Evolutionary conservation across 2,888 invertebrate genomes (phyloP), one percentile per base, ranked within the genome.

Genomic region (Xiphydria camelus): DNA sequence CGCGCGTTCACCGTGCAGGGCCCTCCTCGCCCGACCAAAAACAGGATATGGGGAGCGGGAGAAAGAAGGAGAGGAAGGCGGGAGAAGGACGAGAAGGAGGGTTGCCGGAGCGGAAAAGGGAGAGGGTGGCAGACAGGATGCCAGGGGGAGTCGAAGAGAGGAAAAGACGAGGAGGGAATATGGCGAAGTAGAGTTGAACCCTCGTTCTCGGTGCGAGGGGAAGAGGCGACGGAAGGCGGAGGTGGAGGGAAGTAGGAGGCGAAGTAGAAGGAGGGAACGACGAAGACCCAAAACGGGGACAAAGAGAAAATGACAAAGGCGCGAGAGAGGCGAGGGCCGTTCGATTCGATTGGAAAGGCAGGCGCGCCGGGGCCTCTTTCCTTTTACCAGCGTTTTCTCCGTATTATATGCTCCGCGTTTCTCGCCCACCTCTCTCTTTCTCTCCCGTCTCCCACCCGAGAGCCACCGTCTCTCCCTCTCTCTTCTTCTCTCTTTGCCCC

Each of bases 311-410:
- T 36, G 45, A 47, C 32, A 41, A 23, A 38, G 29, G 31, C 31
- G 41, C 34, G 39, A 41, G 23, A 40, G 36, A n/a, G n/a, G n/a
- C n/a, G n/a, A n/a, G 62, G 48, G 52, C 52, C 56, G 60, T 62
- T 57, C 60, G 64, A 66, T 68, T 64, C 64, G 70, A 72, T 71
- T 72, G 68, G 66, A 72, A 68, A 71, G 68, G 68, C 65, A 60
- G 55, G 51, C 55, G 57, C 58, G 62, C 62, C n/a, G n/a, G 60
- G 59, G 62, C 62, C 66, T 68, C 64, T 64, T 65, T 70, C 61
- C 63, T 63, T 64, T 63, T 62, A 60, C 58, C 57, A 64, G 47
- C 61, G 61, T 65, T 69, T 65, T 68, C 69, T 67, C 62, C 62
- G 62, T 60, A 63, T 66, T 66, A 61, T 59, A 57, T n/a, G n/a